Evolutionary conservation across 2,797 vertebrate species (phyloP), one percentile per base, ranked within the genome.

Genomic region (Arnoldichthys spilopterus): DNA sequence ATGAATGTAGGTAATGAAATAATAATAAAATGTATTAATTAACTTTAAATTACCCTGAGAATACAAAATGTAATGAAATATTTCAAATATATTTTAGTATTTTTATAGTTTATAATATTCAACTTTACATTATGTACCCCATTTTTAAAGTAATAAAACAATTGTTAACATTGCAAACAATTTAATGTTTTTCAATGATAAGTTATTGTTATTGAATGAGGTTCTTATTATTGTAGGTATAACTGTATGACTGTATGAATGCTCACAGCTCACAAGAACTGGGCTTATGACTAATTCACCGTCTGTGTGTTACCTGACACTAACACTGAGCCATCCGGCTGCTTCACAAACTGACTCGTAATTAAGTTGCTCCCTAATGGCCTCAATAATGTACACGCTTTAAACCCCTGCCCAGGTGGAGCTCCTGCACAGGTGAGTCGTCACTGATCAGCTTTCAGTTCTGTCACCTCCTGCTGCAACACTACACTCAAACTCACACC

Each of bases 401-500:
- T 62, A 53, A 51, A 37, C 54, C 72, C 32, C 24, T 22, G 5
- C 56, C 3, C 32, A 43, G 45, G 18, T 61, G 49, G 11, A 3
- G 71, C 67, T 79, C 32, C 64, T n/a, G 53, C 54, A 62, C 54
- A 74, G 64, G 72, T 69, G 47, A 26, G 54, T 74, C 78, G 53
- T 20, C 24, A 63, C 45, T 40, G 74, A 71, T 80, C 58, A 54
- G 28, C 51, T 69, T 74, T 68, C 72, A 74, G 22, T 22, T 22
- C 18, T 1, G 7, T 62, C 78, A 80, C 78, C 73, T 76, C 22
- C 34, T 26, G 24, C 24, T 63, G 78, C 28, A 76, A 80, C n/a
- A 51, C 12, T 75, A 80, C 20, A 63, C 66, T 73, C 26, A 4
- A 76, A 30, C 20, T 80, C 66, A 80, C 78, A 75, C 72, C 72